phyloP scores from a whole-genome alignment of 64 coral and sea anemone species.

The Catalaphyllia jardinei region DNA sequence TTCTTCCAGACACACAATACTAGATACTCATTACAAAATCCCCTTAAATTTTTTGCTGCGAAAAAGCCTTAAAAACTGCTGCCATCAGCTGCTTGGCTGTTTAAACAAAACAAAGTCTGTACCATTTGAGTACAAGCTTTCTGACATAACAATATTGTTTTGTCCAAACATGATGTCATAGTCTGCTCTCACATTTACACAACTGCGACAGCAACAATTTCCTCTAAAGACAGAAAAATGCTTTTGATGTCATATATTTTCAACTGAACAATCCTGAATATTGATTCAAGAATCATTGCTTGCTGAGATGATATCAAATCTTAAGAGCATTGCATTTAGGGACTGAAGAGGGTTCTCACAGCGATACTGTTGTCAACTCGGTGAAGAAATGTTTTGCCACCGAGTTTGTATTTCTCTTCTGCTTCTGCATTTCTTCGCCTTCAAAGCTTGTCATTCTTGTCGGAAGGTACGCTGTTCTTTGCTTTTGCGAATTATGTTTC shows the following conservation, averaged over 20 bases:
- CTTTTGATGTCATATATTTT: neutral
- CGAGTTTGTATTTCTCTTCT: neutral
- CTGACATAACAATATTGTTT: neutral
- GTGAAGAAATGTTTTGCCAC: neutral
- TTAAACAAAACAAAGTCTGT: neutral
- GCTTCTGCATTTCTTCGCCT: neutral
- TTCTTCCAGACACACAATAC: no score
- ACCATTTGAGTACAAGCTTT: neutral
- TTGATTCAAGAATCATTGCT: neutral
- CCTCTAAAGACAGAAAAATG: neutral
- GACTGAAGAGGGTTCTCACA: neutral
- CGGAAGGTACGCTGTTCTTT: conserved; percentile 13
- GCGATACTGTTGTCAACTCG: neutral
- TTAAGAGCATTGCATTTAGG: neutral
- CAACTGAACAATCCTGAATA: neutral
- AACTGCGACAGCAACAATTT: neutral
- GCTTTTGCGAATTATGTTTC: neutral
- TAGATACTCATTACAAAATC: no score
- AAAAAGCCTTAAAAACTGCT: no score
- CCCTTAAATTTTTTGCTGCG: no score
- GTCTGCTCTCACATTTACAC: neutral
- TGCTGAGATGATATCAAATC: neutral
- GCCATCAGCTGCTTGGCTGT: neutral
- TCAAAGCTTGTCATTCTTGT: neutral
- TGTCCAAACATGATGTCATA: conserved; percentile 31